These are phyloP conservation scores for Hydrophis major DNA, from an alignment of 2,797 vertebrate genomes.

Conservation along the genomic window DNA sequence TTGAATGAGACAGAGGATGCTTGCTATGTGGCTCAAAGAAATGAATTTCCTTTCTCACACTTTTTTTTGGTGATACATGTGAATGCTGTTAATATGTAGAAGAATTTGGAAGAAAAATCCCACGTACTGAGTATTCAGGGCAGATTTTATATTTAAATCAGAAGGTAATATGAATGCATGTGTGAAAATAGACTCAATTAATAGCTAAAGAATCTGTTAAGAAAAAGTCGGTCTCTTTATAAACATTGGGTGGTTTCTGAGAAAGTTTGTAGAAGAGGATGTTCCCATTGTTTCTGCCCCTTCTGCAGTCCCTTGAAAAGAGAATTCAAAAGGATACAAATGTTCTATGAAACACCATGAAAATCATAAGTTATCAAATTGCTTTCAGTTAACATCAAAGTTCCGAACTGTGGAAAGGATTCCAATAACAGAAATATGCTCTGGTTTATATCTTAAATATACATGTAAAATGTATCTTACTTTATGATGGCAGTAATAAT, in stretches of 20 bases:
- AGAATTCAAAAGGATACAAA: background rate
- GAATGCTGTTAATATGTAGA: background rate
- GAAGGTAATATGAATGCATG: background rate
- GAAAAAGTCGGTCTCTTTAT: background rate
- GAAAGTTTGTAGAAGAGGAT: background rate
- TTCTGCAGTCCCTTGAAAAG: background rate
- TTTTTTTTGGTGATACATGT: background rate
- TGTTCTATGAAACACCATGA: background rate
- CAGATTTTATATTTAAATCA: background rate
- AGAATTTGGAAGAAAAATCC: background rate
- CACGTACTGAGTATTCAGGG: background rate
- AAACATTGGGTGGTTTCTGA: background rate
- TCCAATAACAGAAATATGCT: background rate
- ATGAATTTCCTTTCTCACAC: background rate
- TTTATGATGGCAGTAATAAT: background rate
- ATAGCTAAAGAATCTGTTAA: background rate
- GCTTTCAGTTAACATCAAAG: background rate
- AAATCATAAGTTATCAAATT: background rate
- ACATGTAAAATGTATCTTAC: background rate
- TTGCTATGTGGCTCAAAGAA: background rate
- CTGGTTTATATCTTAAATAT: background rate
- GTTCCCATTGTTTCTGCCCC: background rate
- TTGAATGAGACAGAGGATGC: background rate
- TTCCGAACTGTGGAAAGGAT: background rate
- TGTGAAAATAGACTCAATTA: background rate